Evolutionary conservation across 1,140 invertebrate genomes (phyloP).

Genomic region (Xylocopa sonorina): DNA sequence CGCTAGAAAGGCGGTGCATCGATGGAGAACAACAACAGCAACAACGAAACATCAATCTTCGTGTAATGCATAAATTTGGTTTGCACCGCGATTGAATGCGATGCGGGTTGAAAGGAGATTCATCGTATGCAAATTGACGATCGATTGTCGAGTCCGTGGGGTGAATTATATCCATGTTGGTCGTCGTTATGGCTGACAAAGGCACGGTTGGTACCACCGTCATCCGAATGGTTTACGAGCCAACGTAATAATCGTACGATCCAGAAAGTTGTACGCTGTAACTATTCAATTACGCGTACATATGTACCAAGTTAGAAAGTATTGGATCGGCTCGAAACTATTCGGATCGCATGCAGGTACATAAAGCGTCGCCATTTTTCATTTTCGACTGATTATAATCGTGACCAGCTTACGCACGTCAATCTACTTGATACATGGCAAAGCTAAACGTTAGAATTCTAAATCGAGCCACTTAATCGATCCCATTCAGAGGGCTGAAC

Average conservation of each 20-base stretch:
- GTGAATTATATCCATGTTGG: constrained; percentile 23
- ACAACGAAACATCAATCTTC: neutral
- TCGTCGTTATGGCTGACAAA: constrained; percentile 33
- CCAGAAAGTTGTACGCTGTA: constrained; percentile 5
- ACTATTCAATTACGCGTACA: neutral
- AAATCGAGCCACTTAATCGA: neutral
- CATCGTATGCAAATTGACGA: constrained; percentile 46
- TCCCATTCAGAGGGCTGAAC: neutral
- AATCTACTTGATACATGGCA: too few species aligned
- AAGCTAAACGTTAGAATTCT: neutral
- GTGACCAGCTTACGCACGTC: neutral
- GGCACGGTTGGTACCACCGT: constrained; percentile 13
- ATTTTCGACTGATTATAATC: neutral
- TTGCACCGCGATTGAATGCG: constrained; percentile 8
- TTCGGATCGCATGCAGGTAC: neutral
- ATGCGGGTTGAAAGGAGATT: constrained; percentile 30
- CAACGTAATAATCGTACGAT: constrained; percentile 19
- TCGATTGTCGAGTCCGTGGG: constrained; percentile 22
- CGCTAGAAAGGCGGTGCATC: neutral
- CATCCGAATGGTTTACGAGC: constrained; percentile 25
- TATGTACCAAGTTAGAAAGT: neutral
- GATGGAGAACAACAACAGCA: neutral
- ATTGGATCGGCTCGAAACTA: neutral
- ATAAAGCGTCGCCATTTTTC: neutral
- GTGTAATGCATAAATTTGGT: constrained; percentile 7